These are phyloP conservation scores for Malachius bipustulatus DNA, from an alignment of 2,888 invertebrate species.

Conservation along the genomic window DNA sequence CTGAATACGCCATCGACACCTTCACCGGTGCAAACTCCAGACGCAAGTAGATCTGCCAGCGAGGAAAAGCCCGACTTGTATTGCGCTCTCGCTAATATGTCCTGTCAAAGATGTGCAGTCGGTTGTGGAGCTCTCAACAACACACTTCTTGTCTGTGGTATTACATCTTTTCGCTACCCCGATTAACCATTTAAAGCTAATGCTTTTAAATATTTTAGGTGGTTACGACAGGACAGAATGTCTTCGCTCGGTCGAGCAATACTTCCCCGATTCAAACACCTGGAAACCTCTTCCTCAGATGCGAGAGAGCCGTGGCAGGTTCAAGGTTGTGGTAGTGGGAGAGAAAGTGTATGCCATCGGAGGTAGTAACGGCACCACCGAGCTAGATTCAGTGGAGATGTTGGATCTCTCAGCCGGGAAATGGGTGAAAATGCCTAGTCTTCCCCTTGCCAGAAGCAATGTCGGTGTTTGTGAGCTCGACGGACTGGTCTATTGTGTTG, in stretches of 20 bases:
- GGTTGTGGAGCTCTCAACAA: constrained; percentile 61
- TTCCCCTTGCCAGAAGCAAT: constrained; percentile 55
- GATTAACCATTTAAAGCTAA: constrained; percentile 6
- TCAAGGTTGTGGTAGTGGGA: constrained; percentile 59
- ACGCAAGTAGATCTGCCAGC: constrained; percentile 32
- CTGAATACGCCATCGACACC: constrained; percentile 36
- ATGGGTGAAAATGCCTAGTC: constrained; percentile 37
- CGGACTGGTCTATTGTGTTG: constrained; percentile 59
- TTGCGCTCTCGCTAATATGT: constrained; percentile 49
- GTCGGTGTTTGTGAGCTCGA: constrained; percentile 55
- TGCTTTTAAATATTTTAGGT: constrained; percentile 35
- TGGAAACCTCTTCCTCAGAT: constrained; percentile 61
- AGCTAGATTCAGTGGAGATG: constrained; percentile 61
- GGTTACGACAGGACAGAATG: constrained; percentile 80
- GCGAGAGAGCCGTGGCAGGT: constrained; percentile 65
- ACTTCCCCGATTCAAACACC: constrained; percentile 53
- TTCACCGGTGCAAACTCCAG: constrained; percentile 35
- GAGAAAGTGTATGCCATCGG: constrained; percentile 66
- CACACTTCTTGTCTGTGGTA: constrained; percentile 66
- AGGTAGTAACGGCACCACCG: constrained; percentile 72
- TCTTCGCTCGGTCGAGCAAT: constrained; percentile 61
- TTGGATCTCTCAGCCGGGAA: constrained; percentile 40
- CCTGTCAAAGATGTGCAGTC: constrained; percentile 58
- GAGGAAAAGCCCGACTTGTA: constrained; percentile 46
- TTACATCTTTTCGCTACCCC: constrained; percentile 16